phyloP scores from a whole-genome alignment of 2,888 invertebrate genomes.

The Gryllus longicercus region DNA sequence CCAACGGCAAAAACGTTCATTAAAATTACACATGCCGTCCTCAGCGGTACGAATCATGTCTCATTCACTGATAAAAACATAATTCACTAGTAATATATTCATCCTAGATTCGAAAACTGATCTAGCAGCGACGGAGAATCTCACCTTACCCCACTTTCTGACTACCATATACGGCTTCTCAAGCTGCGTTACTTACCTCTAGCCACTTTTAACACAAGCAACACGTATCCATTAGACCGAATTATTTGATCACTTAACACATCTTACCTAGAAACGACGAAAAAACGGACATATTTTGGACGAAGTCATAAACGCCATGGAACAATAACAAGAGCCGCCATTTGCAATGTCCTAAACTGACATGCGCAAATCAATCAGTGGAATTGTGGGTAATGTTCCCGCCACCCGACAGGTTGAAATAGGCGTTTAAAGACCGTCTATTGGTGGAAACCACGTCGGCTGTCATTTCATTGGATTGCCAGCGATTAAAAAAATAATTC shows the following conservation, averaged over 20 bases:
- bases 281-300: constrained; percentile 51
- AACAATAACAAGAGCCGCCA: constrained; percentile 99
- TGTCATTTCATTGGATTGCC: constrained; percentile 26
- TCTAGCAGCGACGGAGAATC: constrained; percentile 38
- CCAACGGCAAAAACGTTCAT: constrained; percentile 28
- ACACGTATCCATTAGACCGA: constrained; percentile 34
- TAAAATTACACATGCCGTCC: constrained; percentile 29
- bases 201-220: constrained; percentile 33
- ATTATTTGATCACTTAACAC: constrained; percentile 38
- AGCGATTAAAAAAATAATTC: constrained; percentile 29
- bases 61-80: constrained; percentile 27
- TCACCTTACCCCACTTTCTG: constrained; percentile 38
- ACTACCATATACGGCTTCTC: constrained; percentile 38
- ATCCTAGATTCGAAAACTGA: constrained; percentile 39
- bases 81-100: constrained; percentile 36
- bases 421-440: constrained; percentile 39
- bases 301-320: constrained; percentile 68
- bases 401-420: constrained; percentile 41
- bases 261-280: constrained; percentile 50
- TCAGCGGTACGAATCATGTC: constrained; percentile 23
- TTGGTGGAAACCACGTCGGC: constrained; percentile 35
- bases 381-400: constrained; percentile 46
- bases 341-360: constrained; percentile 86
- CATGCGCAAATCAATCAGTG: constrained; percentile 62
- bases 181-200: constrained; percentile 33